Base-by-base conservation (phyloP, 1,140 invertebrate species). In the Camponotus pennsylvanicus region DNA sequence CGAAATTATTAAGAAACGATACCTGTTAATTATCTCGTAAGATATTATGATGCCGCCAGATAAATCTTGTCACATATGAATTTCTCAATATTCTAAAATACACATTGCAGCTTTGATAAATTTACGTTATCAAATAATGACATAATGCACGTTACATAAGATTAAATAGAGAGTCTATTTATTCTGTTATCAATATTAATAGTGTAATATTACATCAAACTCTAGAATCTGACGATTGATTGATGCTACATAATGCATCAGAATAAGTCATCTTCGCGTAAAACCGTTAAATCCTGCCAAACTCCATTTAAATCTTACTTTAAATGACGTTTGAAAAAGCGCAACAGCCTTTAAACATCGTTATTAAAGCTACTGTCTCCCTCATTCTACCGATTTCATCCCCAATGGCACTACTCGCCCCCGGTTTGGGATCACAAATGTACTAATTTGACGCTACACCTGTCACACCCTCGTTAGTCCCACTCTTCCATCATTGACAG, bases 381-480 rank as follows among this genome's bases (percentile, higher is more conserved):
- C 8, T 15, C 55, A 40, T 34, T 73, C 27, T 55, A 55, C 32
- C 8, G 57, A 64, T 76, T 64, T 42, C 73, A 66, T 34, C 71
- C 69, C 69, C 42, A 49, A 11, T 42, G n/a, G 42, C 27, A n/a
- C 55, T 77, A 77, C 32, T 45, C 15, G n/a, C 84, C 52, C 8
- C 21, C 40, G 4, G n/a, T 15, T 52, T 42, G 61, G 15, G 4
- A 59, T 79, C 84, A 78, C 64, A 79, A 79, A 80, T 63, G 61
- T 78, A 69, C 52, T 79, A 69, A 80, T 86, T 86, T 78, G 84
- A 69, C 61, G 64, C 52, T 67, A 78, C 84, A 86, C 76, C 84
- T 86, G 84, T 86, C 73, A 79, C 75, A 86, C 76, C 76, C 84
- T 78, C 75, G 84, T 79, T 79, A 77, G 84, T 21, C 34, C 49